Evolutionary conservation across 2,888 invertebrate genomes (phyloP).

Genomic region (Cecidostiba fungosa): DNA sequence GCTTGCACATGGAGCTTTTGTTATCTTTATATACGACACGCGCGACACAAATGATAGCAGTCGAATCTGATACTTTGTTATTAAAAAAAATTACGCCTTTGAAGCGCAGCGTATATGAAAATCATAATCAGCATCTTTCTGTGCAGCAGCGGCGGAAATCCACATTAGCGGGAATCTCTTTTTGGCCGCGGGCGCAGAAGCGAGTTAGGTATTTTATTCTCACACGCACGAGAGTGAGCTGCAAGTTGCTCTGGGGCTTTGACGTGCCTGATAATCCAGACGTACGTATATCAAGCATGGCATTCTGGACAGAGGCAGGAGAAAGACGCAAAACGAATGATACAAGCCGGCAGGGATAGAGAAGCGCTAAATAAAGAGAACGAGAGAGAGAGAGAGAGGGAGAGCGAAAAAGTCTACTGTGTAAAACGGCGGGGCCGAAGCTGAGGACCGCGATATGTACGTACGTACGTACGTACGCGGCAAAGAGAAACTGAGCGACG

Average conservation of each 20-base stretch:
- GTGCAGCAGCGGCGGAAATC: background rate
- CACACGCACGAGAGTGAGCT: slow-evolving; percentile 64
- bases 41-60: background rate
- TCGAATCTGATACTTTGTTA: background rate
- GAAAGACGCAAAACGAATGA: slow-evolving; percentile 65
- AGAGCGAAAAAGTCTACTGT: slow-evolving; percentile 60
- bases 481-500: background rate
- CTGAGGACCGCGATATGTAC: slow-evolving; percentile 25
- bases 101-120: background rate
- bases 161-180: background rate
- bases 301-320: slow-evolving; percentile 64
- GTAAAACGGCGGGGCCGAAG: slow-evolving; percentile 8
- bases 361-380: slow-evolving; percentile 63
- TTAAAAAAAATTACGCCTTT: background rate
- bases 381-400: slow-evolving; percentile 63
- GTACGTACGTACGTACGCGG: background rate
- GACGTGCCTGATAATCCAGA: slow-evolving; percentile 76
- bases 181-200: slow-evolving; percentile 8
- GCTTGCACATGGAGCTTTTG: background rate
- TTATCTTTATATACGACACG: background rate
- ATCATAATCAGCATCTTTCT: slow-evolving; percentile 14
- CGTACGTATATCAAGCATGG: slow-evolving; percentile 59
- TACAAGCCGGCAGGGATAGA: slow-evolving; percentile 63
- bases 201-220: slow-evolving; percentile 24
- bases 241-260: slow-evolving; percentile 71